Base-by-base conservation (phyloP, 2,888 invertebrate species). In the Phyto melanocephala region DNA sequence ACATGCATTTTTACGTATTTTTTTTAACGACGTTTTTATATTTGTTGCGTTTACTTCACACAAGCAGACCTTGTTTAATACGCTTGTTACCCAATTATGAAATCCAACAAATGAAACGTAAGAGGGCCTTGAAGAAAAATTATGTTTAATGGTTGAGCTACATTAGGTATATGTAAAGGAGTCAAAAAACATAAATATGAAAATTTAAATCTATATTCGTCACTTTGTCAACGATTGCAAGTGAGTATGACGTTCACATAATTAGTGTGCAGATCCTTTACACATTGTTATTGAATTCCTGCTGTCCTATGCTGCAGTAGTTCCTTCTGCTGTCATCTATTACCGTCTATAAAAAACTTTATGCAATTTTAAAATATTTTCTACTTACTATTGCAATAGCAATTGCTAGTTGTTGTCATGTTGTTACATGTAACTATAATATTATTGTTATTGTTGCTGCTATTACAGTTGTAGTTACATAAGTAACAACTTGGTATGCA, bases 401-500 rank as follows among this genome's bases (percentile, higher is more conserved):
- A 54, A 63, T 54, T 54, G 42, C 33, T 74, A n/a, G 1, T 60
- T 15, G 20, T 42, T 76, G 68, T 58, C 35, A 76, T 70, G 24
- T 54, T 70, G 42, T 54, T 54, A 37, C 28, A 54, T 50, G 1
- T n/a, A n/a, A n/a, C n/a, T n/a, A n/a, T n/a, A n/a, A n/a, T n/a
- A n/a, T n/a, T n/a, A n/a, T n/a, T 24, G 20, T 77, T 50, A 40
- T 68, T 40, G 37, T 50, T 35, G 6, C 67, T 50, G 40, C 13
- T 13, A 28, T 28, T 50, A 50, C 13, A 6, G 17, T 28, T 54
- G 62, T 37, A 60, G 60, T 62, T 54, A 28, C 22, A 45, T 52
- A 72, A 65, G 52, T 56, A 71, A 40, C 62, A 77, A 77, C 40
- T 72, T 81, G 79, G 40, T 80, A 80, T 79, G 65, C 76, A 76